Conservation (phyloP, 2,113 vertebrate species). For the Stigmatopora argus region DNA sequence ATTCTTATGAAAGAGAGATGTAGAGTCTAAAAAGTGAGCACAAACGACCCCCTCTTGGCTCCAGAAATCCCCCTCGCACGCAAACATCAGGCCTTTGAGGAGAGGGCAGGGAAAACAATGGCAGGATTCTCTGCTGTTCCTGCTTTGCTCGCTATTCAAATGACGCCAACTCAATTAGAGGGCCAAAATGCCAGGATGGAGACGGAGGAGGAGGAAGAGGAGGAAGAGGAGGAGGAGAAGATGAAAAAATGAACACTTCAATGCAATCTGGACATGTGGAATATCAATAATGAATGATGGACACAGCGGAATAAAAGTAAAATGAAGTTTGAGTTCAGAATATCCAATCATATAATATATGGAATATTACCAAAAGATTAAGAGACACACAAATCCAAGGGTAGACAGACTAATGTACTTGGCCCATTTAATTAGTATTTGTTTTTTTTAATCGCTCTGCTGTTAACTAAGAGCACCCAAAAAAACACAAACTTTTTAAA, state of each 20-base stretch:
- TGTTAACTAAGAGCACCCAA: too few relatives aligned
- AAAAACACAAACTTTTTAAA: not conserved
- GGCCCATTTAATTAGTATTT: too few relatives aligned
- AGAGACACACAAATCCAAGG: too few relatives aligned
- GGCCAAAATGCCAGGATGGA: slow-evolving; percentile 56
- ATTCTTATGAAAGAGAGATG: not conserved
- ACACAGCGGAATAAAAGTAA: too few relatives aligned
- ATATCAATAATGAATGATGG: too few relatives aligned
- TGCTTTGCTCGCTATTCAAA: slow-evolving; percentile 47
- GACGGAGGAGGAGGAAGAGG: not conserved
- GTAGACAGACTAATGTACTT: too few relatives aligned
- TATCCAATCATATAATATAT: too few relatives aligned
- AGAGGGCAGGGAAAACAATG: slow-evolving; percentile 50
- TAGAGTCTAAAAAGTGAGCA: not conserved
- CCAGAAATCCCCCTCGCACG: not conserved
- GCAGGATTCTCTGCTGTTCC: slow-evolving; percentile 52
- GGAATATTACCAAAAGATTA: too few relatives aligned
- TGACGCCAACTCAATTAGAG: slow-evolving; percentile 59
- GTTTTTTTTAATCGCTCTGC: too few relatives aligned
- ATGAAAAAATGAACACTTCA: not conserved
- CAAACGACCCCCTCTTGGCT: not conserved
- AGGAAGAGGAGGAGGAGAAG: too few relatives aligned
- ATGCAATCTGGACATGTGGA: not conserved
- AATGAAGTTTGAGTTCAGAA: too few relatives aligned
- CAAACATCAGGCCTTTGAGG: slow-evolving; percentile 10